These are phyloP conservation scores for Acanthisitta chloris DNA, from an alignment of 2,113 vertebrate genomes.

Conservation along the genomic window DNA sequence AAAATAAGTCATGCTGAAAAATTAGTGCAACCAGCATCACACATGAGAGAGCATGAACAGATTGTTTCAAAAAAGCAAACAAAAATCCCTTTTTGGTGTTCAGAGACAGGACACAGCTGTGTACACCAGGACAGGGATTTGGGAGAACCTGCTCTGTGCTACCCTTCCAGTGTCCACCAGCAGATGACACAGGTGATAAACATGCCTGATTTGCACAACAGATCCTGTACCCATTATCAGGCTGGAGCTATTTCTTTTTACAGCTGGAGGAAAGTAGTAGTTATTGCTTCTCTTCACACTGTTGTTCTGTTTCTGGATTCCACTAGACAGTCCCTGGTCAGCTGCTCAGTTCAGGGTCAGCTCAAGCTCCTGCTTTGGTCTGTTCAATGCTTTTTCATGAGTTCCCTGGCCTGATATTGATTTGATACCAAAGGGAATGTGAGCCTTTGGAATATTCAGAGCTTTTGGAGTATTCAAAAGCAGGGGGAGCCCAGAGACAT, in stretches of 20 bases:
- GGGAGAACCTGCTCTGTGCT: not conserved
- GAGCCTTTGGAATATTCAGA: not conserved
- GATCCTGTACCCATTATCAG: not conserved
- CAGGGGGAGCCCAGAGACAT: not conserved
- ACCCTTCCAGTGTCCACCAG: not conserved
- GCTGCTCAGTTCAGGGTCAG: not conserved
- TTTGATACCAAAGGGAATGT: not conserved
- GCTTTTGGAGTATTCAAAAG: not conserved
- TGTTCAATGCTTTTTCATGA: not conserved
- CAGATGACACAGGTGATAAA: not conserved
- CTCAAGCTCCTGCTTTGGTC: not conserved
- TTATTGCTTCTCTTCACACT: not conserved
- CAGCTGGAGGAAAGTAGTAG: not conserved
- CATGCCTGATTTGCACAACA: not conserved
- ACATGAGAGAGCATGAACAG: not conserved
- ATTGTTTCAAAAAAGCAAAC: not conserved
- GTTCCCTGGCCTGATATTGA: not conserved
- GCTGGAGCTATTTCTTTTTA: not conserved
- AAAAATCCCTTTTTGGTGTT: not conserved
- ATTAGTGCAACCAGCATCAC: not conserved
- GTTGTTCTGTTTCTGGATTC: not conserved
- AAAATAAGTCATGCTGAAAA: slow-evolving; percentile 30
- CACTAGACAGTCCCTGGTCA: not conserved
- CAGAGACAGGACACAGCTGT: not conserved
- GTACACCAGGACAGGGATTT: not conserved